phyloP scores from a whole-genome alignment of 1,140 invertebrate genomes.

The Drosophila pectinifera region DNA sequence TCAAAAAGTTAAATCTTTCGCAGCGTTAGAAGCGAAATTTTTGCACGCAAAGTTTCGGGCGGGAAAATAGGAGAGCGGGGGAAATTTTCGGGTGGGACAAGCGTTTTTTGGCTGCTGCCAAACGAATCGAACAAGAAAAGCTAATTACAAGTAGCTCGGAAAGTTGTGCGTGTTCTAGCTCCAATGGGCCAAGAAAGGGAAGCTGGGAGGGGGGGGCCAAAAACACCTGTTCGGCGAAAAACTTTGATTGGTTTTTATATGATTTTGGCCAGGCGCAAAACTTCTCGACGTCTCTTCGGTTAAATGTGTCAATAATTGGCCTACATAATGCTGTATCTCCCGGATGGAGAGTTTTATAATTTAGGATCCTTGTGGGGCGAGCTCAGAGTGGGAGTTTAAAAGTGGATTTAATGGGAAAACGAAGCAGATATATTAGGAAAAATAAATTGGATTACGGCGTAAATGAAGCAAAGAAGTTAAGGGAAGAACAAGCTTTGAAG shows the following conservation, averaged over 20 bases:
- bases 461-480: constrained; percentile 3
- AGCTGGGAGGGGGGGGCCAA: background rate
- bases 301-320: constrained; percentile 80
- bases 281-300: constrained; percentile 29
- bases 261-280: constrained; percentile 45
- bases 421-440: background rate
- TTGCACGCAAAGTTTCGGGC: constrained; percentile 64
- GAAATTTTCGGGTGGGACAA: constrained; percentile 41
- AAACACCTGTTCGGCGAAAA: constrained; percentile 75
- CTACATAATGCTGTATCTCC: constrained; percentile 45
- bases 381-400: background rate
- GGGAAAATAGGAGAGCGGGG: constrained; percentile 4
- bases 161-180: constrained; percentile 78
- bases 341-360: constrained; percentile 18
- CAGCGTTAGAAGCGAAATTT: constrained; percentile 66
- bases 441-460: constrained; percentile 18
- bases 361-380: background rate
- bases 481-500: background rate
- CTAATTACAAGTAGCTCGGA: constrained; percentile 79
- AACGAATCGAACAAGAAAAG: constrained; percentile 81
- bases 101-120: constrained; percentile 66
- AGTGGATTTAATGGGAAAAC: constrained; percentile 3
- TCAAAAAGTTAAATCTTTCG: constrained; percentile 82
- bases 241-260: constrained; percentile 82
- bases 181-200: constrained; percentile 40